These are phyloP conservation scores for Picathartes gymnocephalus DNA, from an alignment of 2,113 vertebrate genomes.

Conservation along the genomic window DNA sequence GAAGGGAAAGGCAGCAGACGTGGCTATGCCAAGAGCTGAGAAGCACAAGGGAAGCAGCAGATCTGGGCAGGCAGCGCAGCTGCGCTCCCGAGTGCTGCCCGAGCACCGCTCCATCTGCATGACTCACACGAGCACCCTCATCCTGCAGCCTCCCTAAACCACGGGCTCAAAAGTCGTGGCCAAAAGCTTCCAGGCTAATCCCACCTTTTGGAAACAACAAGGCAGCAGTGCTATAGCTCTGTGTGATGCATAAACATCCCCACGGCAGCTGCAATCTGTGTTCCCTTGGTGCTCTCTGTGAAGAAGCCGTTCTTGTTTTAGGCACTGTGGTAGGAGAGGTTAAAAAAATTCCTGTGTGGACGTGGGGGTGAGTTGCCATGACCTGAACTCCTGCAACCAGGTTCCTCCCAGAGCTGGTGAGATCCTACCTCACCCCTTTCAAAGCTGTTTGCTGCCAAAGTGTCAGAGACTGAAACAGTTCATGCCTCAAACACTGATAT, in stretches of 20 bases:
- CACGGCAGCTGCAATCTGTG: not conserved
- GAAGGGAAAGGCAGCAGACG: not conserved
- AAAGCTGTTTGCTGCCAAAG: not conserved
- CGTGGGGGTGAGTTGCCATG: not conserved
- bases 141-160: not conserved
- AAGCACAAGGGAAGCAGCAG: not conserved
- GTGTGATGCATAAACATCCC: too few species aligned
- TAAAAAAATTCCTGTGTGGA: not conserved
- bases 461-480: too few species aligned
- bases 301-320: not conserved
- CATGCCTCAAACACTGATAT: too few species aligned
- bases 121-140: not conserved
- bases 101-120: accelerated
- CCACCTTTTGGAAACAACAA: not conserved
- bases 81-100: not conserved
- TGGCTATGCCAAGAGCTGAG: not conserved
- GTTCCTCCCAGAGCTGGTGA: not conserved
- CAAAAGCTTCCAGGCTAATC: not conserved
- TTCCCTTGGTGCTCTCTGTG: not conserved
- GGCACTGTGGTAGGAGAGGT: not conserved
- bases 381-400: not conserved
- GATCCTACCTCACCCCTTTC: not conserved
- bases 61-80: accelerated
- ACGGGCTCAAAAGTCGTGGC: accelerated
- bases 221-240: not conserved